A percentile compares a stretch with the other conserved stretches of the same genome.
phyloP scores from a whole-genome alignment of 2,888 invertebrate genomes.

The Oegoconia quadripuncta region DNA sequence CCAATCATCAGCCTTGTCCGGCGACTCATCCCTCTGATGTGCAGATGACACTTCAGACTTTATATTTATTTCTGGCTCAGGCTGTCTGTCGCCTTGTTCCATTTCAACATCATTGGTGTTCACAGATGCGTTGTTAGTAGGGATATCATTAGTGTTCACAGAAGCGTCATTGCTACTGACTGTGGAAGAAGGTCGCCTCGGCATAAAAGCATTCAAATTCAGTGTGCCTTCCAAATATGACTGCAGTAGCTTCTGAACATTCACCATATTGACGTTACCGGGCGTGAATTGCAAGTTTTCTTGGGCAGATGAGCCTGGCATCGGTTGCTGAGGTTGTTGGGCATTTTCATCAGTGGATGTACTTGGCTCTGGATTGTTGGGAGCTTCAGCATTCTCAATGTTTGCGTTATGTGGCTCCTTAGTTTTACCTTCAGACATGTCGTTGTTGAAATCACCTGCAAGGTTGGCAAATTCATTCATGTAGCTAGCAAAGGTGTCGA shows the following conservation, averaged over 20 bases:
- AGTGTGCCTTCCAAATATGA: slow-evolving; percentile 20
- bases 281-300: too few relatives aligned
- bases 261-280: slow-evolving; percentile 20
- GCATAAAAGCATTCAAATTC: too few relatives aligned
- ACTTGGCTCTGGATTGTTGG: slow-evolving; percentile 15
- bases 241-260: slow-evolving; percentile 28
- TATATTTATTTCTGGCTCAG: slow-evolving; percentile 19
- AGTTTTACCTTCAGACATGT: slow-evolving; percentile 15
- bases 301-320: slow-evolving; percentile 20
- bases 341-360: slow-evolving; percentile 12
- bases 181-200: slow-evolving; percentile 19
- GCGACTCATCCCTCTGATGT: slow-evolving; percentile 39
- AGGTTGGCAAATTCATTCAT: slow-evolving; percentile 77
- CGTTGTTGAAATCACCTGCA: slow-evolving; percentile 45
- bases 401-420: slow-evolving; percentile 14
- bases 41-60: slow-evolving; percentile 24
- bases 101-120: slow-evolving; percentile 33
- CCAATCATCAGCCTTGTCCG: slow-evolving; percentile 58
- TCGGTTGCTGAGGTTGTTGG: neutral
- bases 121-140: slow-evolving; percentile 9
- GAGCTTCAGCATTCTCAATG: slow-evolving; percentile 18
- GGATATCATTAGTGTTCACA: slow-evolving; percentile 6
- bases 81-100: slow-evolving; percentile 30
- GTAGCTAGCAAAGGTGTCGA: slow-evolving; percentile 67
- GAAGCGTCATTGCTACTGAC: slow-evolving; percentile 13